Evolutionary conservation across 2,797 vertebrate genomes (phyloP).

Genomic region (Chaenodraco wilsoni): DNA sequence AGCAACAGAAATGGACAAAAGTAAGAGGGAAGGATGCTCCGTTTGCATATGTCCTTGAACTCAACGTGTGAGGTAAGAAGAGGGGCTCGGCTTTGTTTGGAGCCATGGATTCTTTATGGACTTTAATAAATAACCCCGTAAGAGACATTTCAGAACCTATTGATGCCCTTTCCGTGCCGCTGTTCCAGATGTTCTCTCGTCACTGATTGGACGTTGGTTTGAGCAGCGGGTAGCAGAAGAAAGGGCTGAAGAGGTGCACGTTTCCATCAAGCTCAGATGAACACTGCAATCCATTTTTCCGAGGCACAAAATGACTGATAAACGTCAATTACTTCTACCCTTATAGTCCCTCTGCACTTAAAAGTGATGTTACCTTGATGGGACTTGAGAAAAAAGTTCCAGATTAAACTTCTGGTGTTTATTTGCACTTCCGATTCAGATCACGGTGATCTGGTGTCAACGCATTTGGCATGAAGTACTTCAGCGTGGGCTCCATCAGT

Average conservation of each 20-base stretch:
- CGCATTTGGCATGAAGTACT: slow-evolving; percentile 58
- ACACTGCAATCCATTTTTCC: slow-evolving; percentile 13
- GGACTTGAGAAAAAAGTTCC: slow-evolving; percentile 26
- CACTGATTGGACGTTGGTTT: not conserved
- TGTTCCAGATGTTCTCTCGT: slow-evolving; percentile 14
- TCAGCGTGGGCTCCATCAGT: slow-evolving; percentile 24
- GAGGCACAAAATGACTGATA: slow-evolving; percentile 24
- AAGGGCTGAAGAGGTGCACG: not conserved
- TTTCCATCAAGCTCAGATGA: not conserved
- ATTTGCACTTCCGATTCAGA: slow-evolving; percentile 70
- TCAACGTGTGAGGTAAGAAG: slow-evolving; percentile 25
- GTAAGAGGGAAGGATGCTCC: not conserved
- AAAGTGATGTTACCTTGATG: slow-evolving; percentile 17
- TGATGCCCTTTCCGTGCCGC: slow-evolving; percentile 26
- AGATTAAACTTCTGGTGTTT: slow-evolving; percentile 52
- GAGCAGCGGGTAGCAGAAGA: not conserved
- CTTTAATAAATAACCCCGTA: slow-evolving; percentile 33
- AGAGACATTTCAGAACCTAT: slow-evolving; percentile 49
- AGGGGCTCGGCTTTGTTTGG: not conserved
- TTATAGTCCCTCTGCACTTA: slow-evolving; percentile 17
- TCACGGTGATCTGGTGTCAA: slow-evolving; percentile 28
- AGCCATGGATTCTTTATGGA: slow-evolving; percentile 32
- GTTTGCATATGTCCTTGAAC: slow-evolving; percentile 32
- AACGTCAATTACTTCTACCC: slow-evolving; percentile 15
- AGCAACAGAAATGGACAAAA: slow-evolving; percentile 12